Percentiles rank a stretch among this genome's conserved stretches.
Conservation (phyloP, 1,140 invertebrate species). For the Leptestheria dahalacensis region DNA sequence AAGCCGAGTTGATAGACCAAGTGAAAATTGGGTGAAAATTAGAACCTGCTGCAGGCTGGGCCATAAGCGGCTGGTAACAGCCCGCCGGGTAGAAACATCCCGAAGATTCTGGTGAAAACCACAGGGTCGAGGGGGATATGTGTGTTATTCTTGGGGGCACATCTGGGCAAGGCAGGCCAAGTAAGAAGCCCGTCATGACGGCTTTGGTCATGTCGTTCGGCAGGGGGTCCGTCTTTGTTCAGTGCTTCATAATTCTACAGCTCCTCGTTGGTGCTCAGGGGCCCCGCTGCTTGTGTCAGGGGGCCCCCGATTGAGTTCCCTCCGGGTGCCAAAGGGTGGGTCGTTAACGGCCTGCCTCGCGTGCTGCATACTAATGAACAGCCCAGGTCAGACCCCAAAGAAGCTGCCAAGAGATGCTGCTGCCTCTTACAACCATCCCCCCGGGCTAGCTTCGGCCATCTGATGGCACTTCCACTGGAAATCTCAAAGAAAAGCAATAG, state of each 20-base stretch:
- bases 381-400: not conserved
- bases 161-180: not conserved
- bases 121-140: no score
- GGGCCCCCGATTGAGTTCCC: not conserved
- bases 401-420: not conserved
- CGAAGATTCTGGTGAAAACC: no score
- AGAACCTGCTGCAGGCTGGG: no score
- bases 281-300: not conserved
- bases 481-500: no score
- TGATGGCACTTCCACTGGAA: no score
- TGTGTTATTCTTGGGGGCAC: not conserved
- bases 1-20: no score
- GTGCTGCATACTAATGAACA: conserved; percentile 16
- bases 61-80: no score
- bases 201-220: not conserved
- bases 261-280: not conserved
- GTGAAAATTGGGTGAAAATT: no score
- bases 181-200: not conserved
- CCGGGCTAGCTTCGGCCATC: no score
- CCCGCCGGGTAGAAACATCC: no score
- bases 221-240: not conserved
- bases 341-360: conserved; percentile 14
- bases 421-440: no score
- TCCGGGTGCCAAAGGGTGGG: conserved; percentile 11
- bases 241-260: not conserved